phyloP scores from a whole-genome alignment of 2,888 invertebrate genomes.

The Apotomis turbidana region DNA sequence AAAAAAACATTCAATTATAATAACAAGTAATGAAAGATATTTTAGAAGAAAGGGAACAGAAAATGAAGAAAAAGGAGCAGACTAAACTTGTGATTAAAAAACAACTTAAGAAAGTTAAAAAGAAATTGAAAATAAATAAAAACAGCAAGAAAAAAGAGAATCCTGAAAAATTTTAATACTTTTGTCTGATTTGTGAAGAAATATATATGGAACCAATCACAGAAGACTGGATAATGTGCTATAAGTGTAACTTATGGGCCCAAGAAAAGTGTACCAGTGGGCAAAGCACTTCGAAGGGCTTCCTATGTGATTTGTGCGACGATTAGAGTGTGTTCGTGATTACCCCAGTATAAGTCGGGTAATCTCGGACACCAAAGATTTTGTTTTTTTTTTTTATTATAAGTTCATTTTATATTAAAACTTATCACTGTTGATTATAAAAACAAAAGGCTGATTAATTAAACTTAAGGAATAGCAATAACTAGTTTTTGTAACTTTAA shows the following conservation, averaged over 20 bases:
- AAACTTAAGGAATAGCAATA: slow-evolving; percentile 32
- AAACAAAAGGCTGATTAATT: not conserved
- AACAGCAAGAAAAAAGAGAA: slow-evolving; percentile 1
- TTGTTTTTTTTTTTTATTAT: not conserved
- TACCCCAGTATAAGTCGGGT: not conserved
- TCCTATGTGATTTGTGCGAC: not conserved
- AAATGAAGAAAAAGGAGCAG: slow-evolving; percentile 31
- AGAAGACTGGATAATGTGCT: slow-evolving; percentile 46
- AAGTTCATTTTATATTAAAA: not conserved
- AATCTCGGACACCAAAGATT: not conserved
- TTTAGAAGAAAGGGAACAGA: slow-evolving; percentile 39
- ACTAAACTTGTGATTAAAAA: not conserved
- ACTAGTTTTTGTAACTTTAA: not conserved
- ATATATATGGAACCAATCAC: slow-evolving; percentile 27
- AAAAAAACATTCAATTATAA: slow-evolving; percentile 43
- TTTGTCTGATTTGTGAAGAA: not conserved
- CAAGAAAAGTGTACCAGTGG: slow-evolving; percentile 43
- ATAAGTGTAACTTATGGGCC: slow-evolving; percentile 42
- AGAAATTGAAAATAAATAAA: not conserved
- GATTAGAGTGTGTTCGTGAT: not conserved
- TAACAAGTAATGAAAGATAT: slow-evolving; percentile 39
- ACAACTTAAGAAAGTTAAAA: not conserved
- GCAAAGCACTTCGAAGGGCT: slow-evolving; percentile 6
- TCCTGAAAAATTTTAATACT: not conserved
- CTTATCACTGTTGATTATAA: not conserved